Evolutionary conservation across 2,888 invertebrate genomes (phyloP).

Genomic region (Atrina japonica): DNA sequence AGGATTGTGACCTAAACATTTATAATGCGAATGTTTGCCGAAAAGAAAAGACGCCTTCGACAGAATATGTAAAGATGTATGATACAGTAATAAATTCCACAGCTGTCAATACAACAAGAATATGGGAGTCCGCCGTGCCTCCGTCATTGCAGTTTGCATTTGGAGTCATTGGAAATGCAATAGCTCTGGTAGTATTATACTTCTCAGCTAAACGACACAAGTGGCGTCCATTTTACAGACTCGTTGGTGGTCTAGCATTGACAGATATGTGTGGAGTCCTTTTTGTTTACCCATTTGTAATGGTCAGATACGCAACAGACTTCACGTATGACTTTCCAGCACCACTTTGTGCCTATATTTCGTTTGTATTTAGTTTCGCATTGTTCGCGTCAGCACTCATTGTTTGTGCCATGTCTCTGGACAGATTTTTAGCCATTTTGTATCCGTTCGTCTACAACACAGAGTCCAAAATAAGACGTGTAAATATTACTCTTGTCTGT

Average conservation of each 20-base stretch:
- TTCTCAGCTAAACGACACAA: slow-evolving; percentile 33
- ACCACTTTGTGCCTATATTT: slow-evolving; percentile 33
- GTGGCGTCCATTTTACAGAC: slow-evolving; percentile 41
- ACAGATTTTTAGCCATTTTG: slow-evolving; percentile 36
- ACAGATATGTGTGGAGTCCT: slow-evolving; percentile 31
- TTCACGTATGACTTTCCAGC: slow-evolving; percentile 20
- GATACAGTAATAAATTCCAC: too few species aligned
- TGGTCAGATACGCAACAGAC: slow-evolving; percentile 28
- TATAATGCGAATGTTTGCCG: too few species aligned
- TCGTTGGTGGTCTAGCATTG: slow-evolving; percentile 25
- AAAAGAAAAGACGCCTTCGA: too few species aligned
- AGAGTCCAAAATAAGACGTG: slow-evolving; percentile 10
- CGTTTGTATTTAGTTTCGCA: slow-evolving; percentile 36
- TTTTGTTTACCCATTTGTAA: slow-evolving; percentile 22
- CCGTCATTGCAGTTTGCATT: slow-evolving; percentile 16
- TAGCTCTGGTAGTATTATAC: slow-evolving; percentile 30
- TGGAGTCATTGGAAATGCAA: slow-evolving; percentile 35
- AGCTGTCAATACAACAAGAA: too few species aligned
- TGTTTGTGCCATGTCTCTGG: slow-evolving; percentile 36
- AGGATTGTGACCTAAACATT: too few species aligned
- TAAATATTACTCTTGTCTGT: slow-evolving; percentile 6
- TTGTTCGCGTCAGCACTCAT: slow-evolving; percentile 27
- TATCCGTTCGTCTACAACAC: slow-evolving; percentile 31
- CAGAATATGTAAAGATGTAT: too few species aligned
- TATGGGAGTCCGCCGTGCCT: too few species aligned